phyloP scores from a whole-genome alignment of 2,113 vertebrate species.

The Mirza zaza region DNA sequence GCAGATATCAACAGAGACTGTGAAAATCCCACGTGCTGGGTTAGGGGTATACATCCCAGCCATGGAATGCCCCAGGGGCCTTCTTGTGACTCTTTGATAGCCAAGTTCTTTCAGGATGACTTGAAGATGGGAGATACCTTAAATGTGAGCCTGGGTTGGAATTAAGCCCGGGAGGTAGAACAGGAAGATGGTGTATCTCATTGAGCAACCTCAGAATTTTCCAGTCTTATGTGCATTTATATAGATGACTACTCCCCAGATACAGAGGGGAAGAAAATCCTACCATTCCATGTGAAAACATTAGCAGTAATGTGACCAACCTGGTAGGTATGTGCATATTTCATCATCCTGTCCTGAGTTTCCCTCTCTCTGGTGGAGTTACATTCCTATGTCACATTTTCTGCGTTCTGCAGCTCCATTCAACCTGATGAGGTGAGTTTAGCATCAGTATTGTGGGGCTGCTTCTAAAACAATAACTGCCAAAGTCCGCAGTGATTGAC shows the following conservation, averaged over 20 bases:
- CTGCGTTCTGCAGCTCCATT: not conserved
- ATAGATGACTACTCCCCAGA: not conserved
- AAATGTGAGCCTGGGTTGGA: not conserved
- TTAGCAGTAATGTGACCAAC: not conserved
- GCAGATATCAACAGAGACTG: not conserved
- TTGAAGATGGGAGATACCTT: not conserved
- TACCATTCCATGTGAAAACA: not conserved
- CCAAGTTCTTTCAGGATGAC: not conserved
- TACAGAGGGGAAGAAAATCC: not conserved
- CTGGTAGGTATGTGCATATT: not conserved
- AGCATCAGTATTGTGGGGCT: not conserved
- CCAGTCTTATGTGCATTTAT: not conserved
- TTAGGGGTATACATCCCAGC: not conserved
- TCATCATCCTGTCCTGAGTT: not conserved
- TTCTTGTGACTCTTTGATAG: not conserved
- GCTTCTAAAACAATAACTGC: not conserved
- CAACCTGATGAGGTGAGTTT: not conserved
- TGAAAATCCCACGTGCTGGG: not conserved
- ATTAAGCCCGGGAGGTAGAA: not conserved
- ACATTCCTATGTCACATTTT: not conserved
- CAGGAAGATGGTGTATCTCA: not conserved
- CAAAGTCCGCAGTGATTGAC: not conserved
- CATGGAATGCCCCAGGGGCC: rapidly evolving
- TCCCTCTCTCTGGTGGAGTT: not conserved
- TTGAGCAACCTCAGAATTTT: not conserved